These are phyloP conservation scores for Andricus curvator DNA, from an alignment of 2,888 invertebrate genomes.

Conservation along the genomic window DNA sequence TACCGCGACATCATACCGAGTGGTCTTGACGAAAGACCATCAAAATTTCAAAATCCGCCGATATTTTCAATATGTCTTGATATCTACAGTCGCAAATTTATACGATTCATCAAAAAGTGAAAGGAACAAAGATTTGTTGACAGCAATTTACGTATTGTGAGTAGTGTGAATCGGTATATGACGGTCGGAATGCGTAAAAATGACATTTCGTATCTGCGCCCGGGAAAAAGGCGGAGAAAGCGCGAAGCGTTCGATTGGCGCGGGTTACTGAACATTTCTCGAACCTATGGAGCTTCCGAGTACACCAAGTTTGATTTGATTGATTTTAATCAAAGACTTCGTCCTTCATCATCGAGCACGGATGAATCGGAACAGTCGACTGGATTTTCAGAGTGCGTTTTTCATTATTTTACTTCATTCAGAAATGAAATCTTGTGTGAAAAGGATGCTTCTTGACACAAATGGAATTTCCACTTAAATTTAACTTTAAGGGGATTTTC, in stretches of 20 bases:
- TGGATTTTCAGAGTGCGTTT: constrained; percentile 25
- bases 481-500: too few species aligned
- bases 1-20: background rate
- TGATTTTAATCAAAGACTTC: constrained; percentile 18
- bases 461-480: too few species aligned
- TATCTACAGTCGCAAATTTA: background rate
- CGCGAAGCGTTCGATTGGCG: constrained; percentile 28
- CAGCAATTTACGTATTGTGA: background rate
- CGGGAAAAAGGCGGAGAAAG: constrained; percentile 11
- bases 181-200: constrained; percentile 1
- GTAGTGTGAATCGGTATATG: constrained; percentile 5
- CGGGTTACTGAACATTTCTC: constrained; percentile 8
- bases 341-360: background rate
- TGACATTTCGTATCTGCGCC: constrained; percentile 2
- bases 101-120: background rate
- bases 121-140: background rate
- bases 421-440: too few species aligned
- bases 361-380: background rate
- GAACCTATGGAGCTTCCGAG: background rate
- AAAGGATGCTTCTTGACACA: too few species aligned
- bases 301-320: constrained; percentile 1
- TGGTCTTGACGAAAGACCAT: background rate
- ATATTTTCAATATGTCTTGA: background rate
- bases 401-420: too few species aligned
- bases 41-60: background rate